Conservation (phyloP, 2,113 vertebrate species). For the Sceloporus undulatus region DNA sequence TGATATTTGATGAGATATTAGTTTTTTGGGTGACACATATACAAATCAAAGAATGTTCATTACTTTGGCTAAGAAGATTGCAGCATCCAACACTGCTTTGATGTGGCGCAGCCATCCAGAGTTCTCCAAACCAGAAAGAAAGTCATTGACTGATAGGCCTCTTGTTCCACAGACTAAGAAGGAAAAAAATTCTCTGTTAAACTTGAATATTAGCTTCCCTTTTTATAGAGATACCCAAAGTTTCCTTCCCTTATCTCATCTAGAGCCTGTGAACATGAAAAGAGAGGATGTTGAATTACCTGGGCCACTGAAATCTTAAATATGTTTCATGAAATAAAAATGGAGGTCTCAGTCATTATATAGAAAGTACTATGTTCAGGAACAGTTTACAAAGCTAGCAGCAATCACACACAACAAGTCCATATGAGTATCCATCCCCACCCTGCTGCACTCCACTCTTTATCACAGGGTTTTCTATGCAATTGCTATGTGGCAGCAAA, state of each 20-base stretch:
- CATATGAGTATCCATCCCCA: background rate
- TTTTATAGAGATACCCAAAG: background rate
- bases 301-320: background rate
- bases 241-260: background rate
- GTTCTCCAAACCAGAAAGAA: conserved; percentile 91
- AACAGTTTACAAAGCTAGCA: background rate
- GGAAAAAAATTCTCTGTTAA: conserved; percentile 29
- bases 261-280: background rate
- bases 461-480: background rate
- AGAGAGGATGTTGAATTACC: background rate
- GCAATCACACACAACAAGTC: too few relatives aligned
- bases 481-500: background rate
- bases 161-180: conserved; percentile 88
- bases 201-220: background rate
- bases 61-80: conserved; percentile 93
- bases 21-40: too few relatives aligned
- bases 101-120: conserved; percentile 96
- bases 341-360: too few relatives aligned
- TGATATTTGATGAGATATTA: too few relatives aligned
- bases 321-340: background rate
- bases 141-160: conserved; percentile 90
- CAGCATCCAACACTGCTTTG: conserved; percentile 93
- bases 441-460: background rate
- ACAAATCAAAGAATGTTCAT: conserved; percentile 23
- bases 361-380: background rate